Evolutionary conservation across 2,888 invertebrate species (phyloP), one percentile per base, ranked within the genome.

Genomic region (Pasiphila rectangulata): DNA sequence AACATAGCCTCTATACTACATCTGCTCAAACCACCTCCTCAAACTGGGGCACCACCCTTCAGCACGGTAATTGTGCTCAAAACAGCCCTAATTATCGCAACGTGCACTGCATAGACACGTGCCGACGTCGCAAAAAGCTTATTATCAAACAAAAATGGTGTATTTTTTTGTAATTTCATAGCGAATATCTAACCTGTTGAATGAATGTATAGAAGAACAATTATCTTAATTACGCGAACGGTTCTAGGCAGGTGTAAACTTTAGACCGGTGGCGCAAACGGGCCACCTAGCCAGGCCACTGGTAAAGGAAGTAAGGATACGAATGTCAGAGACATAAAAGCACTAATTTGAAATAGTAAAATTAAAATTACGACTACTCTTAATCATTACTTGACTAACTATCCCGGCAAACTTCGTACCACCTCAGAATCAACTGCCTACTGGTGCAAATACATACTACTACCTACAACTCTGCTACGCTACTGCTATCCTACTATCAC

Each of bases 181-280:
- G 58, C 52, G 36, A 39, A 53, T 55, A 51, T 48, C 58, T 60
- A 46, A 51, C 50, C 51, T 62, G 54, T 37, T 63, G 59, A 58
- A 61, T 56, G 63, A 61, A 66, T 64, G 56, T 64, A 67, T 67
- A 65, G 64, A 63, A 61, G 70, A 71, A 81, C 79, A 84, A 86
- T 85, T 85, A 84, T 70, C 57, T 77, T 78, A 83, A 83, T 83
- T 83, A 82, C 69, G 56, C 69, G 71, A 81, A 84, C 83, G 75
- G 83, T 83, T 83, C 72, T 67, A 64, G 72, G 85, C 87, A 87
- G 87, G 87, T 87, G 87, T 75, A 79, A 70, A 69, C 67, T n/a
- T n/a, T 15, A 32, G 5, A 9, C 17, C 2, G 16, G 9, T 5
- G 6, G 17, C 10, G 6, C 10, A 32, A 6, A 32, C 32, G 16